Conservation (phyloP, 2,797 vertebrate genomes). For the Helicolenus hilgendorfi region DNA sequence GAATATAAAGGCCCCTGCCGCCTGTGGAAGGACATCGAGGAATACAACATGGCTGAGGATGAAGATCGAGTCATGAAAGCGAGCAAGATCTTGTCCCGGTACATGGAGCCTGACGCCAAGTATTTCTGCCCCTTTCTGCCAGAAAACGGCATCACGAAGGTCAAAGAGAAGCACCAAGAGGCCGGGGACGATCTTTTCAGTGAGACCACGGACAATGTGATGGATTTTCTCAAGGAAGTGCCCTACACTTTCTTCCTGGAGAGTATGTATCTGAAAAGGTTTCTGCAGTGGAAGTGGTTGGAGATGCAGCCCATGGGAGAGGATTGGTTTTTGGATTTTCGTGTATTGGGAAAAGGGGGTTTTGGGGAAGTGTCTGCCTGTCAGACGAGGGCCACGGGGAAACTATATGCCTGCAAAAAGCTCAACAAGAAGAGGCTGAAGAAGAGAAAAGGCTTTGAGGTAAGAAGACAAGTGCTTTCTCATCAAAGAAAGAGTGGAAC, state of each 20-base stretch:
- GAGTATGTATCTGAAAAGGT: conserved; percentile 92
- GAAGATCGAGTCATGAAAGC: conserved; percentile 88
- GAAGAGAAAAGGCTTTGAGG: conserved; percentile 93
- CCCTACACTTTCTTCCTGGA: conserved; percentile 92
- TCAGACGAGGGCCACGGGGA: conserved; percentile 93
- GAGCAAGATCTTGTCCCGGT: conserved; percentile 84
- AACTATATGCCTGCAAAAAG: conserved; percentile 96
- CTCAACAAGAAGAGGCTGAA: conserved; percentile 95
- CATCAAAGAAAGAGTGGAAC: neutral
- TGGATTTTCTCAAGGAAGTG: conserved; percentile 90
- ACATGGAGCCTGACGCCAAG: conserved; percentile 90
- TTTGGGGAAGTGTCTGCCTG: conserved; percentile 96
- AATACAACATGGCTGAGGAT: conserved; percentile 88
- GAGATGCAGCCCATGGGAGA: conserved; percentile 92
- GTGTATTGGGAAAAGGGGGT: conserved; percentile 94
- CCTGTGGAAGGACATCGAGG: conserved; percentile 92
- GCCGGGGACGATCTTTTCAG: conserved; percentile 85
- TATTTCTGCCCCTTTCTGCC: conserved; percentile 91
- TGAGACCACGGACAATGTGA: conserved; percentile 78
- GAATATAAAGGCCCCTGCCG: conserved; percentile 85
- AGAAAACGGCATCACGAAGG: conserved; percentile 82
- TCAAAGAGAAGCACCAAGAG: conserved; percentile 81
- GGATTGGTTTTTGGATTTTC: conserved; percentile 95
- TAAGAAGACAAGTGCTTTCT: conserved; percentile 54
- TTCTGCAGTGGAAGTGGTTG: conserved; percentile 96